These are phyloP conservation scores for Germaria angustata DNA, from an alignment of 2,888 invertebrate species.

Conservation along the genomic window DNA sequence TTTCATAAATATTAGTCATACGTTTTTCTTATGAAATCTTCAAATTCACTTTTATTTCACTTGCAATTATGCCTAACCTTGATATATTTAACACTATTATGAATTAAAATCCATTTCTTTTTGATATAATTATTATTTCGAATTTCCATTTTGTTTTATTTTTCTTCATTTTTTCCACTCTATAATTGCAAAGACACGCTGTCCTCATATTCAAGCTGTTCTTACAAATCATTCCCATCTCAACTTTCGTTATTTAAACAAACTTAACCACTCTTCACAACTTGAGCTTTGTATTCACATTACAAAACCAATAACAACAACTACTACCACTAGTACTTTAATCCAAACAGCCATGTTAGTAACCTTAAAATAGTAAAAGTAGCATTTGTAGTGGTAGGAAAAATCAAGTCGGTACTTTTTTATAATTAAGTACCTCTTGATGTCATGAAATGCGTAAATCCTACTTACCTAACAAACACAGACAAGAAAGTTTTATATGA, in stretches of 20 bases:
- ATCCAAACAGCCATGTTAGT: constrained; percentile 24
- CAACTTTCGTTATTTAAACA: constrained; percentile 15
- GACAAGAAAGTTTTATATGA: constrained; percentile 17
- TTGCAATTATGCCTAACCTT: not conserved
- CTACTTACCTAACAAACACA: constrained; percentile 42
- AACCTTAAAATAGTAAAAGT: constrained; percentile 14
- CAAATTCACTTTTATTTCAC: not conserved
- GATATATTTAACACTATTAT: constrained; percentile 6
- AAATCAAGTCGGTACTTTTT: constrained; percentile 46
- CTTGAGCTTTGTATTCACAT: constrained; percentile 7
- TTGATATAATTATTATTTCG: no score
- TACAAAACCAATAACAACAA: not conserved
- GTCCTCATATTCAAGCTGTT: constrained; percentile 22
- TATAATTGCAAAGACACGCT: not conserved
- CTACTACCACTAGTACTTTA: not conserved
- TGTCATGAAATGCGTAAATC: constrained; percentile 63
- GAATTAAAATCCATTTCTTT: no score
- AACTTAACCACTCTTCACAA: constrained; percentile 35
- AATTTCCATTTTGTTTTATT: no score
- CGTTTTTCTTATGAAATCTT: not conserved
- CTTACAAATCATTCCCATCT: constrained; percentile 18
- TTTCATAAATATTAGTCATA: not conserved
- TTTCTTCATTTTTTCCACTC: no score
- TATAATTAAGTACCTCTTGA: constrained; percentile 65
- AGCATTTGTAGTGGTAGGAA: constrained; percentile 17